Percentiles rank a stretch among this genome's conserved stretches.
These are phyloP conservation scores for Noctua pronuba DNA, from an alignment of 2,888 invertebrate species.

Conservation along the genomic window DNA sequence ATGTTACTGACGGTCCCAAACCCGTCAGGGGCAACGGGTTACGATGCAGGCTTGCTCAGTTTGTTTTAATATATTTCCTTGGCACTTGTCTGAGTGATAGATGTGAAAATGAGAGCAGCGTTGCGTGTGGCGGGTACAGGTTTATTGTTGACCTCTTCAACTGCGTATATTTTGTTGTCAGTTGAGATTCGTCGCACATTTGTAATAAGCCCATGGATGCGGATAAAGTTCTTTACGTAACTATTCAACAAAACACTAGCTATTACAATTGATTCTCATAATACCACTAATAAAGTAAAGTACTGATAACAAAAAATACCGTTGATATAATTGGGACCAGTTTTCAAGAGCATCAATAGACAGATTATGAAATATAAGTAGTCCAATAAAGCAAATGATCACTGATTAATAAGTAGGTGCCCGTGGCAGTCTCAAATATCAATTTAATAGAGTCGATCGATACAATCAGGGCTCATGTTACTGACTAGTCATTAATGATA, in stretches of 20 bases:
- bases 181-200: background rate
- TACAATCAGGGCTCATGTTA: constrained; percentile 32
- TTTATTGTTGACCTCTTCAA: constrained; percentile 53
- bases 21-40: constrained; percentile 69
- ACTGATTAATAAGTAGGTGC: constrained; percentile 15
- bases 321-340: background rate
- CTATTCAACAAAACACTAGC: background rate
- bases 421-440: constrained; percentile 40
- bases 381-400: constrained; percentile 25
- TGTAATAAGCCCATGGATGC: background rate
- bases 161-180: background rate
- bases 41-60: constrained; percentile 40
- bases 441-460: constrained; percentile 48
- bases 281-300: background rate
- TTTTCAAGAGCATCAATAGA: constrained; percentile 7
- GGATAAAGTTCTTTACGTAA: background rate
- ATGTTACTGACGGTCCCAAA: constrained; percentile 65
- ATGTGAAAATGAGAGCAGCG: constrained; percentile 46
- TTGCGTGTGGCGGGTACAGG: constrained; percentile 53
- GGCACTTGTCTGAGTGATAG: constrained; percentile 57
- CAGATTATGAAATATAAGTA: constrained; percentile 14
- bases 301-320: background rate
- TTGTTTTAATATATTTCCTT: constrained; percentile 59
- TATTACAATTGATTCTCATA: background rate
- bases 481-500: constrained; percentile 17